phyloP scores from a whole-genome alignment of 2,113 vertebrate genomes.

The Oreochromis niloticus region DNA sequence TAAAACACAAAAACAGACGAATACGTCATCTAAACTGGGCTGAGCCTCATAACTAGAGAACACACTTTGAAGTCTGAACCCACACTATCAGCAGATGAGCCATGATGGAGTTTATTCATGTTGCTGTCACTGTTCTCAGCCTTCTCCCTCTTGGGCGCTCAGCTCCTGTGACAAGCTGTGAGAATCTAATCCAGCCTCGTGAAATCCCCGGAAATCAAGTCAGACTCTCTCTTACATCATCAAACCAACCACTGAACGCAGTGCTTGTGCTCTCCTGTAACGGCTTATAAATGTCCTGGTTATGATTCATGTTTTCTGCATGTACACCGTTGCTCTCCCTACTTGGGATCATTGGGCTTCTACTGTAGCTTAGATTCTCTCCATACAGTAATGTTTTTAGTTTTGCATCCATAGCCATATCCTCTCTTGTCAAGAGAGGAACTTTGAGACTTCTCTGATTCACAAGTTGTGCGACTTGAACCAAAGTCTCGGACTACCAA shows the following conservation, averaged over 20 bases:
- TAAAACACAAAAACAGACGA: not conserved
- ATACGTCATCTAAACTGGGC: not conserved
- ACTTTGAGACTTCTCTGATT: not conserved
- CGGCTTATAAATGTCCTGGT: no score
- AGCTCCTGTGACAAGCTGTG: constrained; percentile 30
- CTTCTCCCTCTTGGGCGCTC: constrained; percentile 17
- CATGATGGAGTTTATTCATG: not conserved
- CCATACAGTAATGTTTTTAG: not conserved
- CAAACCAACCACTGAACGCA: no score
- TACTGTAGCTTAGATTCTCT: not conserved
- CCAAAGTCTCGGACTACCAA: no score
- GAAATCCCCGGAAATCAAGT: constrained; percentile 16
- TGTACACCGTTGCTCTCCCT: no score
- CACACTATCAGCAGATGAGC: not conserved
- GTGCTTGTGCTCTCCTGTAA: no score
- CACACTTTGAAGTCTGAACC: not conserved
- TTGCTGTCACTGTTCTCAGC: constrained; percentile 1
- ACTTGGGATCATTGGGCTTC: not conserved
- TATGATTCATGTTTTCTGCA: no score
- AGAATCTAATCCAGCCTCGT: not conserved
- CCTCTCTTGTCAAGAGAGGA: not conserved
- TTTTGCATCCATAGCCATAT: not conserved
- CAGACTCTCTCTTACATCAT: not conserved
- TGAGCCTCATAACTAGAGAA: not conserved
- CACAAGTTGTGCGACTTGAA: not conserved